Evolutionary conservation across 2,113 vertebrate genomes (phyloP).

Genomic region (Martes martes): DNA sequence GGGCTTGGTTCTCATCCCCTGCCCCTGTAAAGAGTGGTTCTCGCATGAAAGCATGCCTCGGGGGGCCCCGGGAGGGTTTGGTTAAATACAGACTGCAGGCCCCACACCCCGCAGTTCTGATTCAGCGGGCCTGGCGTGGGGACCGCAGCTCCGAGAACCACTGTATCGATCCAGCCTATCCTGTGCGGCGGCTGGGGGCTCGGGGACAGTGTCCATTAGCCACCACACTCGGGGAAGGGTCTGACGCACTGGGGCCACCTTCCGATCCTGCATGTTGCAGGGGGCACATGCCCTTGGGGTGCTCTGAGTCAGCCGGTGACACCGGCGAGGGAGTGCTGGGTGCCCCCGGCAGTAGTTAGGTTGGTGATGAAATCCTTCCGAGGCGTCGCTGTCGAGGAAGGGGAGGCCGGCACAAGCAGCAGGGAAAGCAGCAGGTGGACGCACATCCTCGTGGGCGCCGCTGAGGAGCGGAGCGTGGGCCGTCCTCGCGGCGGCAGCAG

Average conservation of each 20-base stretch:
- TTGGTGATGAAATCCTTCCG: fast-evolving
- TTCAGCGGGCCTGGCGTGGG: not conserved
- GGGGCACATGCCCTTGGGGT: no score
- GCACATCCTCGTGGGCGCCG: not conserved
- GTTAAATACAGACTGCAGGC: fast-evolving
- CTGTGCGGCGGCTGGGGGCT: fast-evolving
- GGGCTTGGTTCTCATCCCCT: not conserved
- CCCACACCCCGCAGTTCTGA: not conserved
- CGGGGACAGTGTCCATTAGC: fast-evolving
- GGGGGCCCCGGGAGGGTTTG: not conserved
- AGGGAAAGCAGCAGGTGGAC: fast-evolving
- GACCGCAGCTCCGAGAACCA: no score
- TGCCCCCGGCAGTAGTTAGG: fast-evolving
- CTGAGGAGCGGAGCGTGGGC: fast-evolving
- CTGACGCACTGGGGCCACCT: not conserved
- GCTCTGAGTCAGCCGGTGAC: fast-evolving
- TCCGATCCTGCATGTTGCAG: fast-evolving
- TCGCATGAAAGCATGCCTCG: fast-evolving
- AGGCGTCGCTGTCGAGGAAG: not conserved
- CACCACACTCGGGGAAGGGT: fast-evolving
- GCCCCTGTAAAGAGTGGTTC: no score
- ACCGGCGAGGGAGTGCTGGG: no score
- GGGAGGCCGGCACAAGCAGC: fast-evolving
- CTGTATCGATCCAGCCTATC: fast-evolving
- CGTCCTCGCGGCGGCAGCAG: fast-evolving